These are phyloP conservation scores for Mus spicilegus DNA, from an alignment of 2,113 vertebrate genomes.

Conservation along the genomic window DNA sequence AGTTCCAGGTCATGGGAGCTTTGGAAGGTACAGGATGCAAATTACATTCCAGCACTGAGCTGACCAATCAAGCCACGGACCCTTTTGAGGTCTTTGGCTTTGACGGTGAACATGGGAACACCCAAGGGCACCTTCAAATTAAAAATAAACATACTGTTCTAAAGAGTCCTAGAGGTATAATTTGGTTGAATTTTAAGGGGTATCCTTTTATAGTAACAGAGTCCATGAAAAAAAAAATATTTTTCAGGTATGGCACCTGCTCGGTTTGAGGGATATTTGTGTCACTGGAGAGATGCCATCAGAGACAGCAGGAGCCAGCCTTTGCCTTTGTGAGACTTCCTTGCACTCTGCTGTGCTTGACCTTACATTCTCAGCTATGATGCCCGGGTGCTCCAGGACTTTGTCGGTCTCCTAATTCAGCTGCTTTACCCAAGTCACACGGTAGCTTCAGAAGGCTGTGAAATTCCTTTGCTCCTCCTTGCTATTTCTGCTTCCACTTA, in stretches of 20 bases:
- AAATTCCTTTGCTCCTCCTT: constrained; percentile 4
- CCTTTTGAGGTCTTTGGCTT: constrained; percentile 68
- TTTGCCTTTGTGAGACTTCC: neutral
- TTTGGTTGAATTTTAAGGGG: constrained; percentile 77
- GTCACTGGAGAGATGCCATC: constrained; percentile 16
- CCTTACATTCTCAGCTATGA: neutral
- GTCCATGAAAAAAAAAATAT: constrained; percentile 71
- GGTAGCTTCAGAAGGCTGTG: neutral
- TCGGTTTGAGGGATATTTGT: neutral
- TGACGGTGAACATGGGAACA: constrained; percentile 69
- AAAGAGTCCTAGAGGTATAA: constrained; percentile 68
- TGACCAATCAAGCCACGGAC: constrained; percentile 54
- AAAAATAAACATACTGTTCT: constrained; percentile 75
- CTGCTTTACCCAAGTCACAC: neutral
- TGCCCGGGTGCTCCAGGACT: neutral
- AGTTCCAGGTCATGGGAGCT: constrained; percentile 70
- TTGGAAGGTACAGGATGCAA: constrained; percentile 72
- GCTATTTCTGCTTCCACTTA: neutral
- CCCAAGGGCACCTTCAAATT: constrained; percentile 80
- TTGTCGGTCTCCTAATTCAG: neutral
- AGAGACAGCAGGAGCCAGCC: constrained; percentile 42
- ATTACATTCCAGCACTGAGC: constrained; percentile 70
- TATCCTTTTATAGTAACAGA: constrained; percentile 76
- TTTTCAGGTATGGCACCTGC: constrained; percentile 69
- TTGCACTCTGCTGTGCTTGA: neutral